A percentile compares a stretch with the other conserved stretches of the same genome.
phyloP scores from a whole-genome alignment of 1,140 invertebrate species.

The Panulirus ornatus region DNA sequence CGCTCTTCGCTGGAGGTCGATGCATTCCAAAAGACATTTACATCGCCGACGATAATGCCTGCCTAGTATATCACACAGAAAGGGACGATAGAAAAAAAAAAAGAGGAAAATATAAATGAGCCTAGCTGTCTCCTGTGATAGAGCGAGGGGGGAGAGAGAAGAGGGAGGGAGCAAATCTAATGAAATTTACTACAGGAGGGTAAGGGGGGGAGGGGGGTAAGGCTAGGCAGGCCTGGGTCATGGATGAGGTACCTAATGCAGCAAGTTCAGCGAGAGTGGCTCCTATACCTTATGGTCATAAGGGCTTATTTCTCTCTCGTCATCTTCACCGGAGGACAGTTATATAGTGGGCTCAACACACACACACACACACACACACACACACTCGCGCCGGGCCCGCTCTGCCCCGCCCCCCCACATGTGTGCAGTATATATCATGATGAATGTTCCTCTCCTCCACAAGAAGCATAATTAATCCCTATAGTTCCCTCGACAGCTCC shows the following conservation, averaged over 20 bases:
- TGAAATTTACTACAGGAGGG: conserved; percentile 40
- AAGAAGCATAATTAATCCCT: conserved; percentile 14
- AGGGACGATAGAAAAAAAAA: background rate
- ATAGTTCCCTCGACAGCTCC: background rate
- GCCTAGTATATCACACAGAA: background rate
- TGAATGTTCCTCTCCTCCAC: conserved; percentile 17
- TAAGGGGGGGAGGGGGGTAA: conserved; percentile 5
- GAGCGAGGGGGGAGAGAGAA: too few relatives aligned
- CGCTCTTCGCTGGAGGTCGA: too few relatives aligned
- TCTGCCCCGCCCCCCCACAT: too few relatives aligned
- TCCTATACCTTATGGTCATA: too few relatives aligned
- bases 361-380: too few relatives aligned
- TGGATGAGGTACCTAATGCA: too few relatives aligned
- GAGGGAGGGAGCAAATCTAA: conserved; percentile 38
- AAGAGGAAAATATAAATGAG: background rate
- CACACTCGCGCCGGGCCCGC: too few relatives aligned
- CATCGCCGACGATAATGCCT: too few relatives aligned
- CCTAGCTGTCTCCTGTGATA: conserved; percentile 11
- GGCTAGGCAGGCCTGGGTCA: too few relatives aligned
- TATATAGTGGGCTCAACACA: background rate
- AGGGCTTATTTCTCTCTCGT: background rate
- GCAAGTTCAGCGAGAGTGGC: too few relatives aligned
- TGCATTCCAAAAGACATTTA: too few relatives aligned
- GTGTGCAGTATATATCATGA: conserved; percentile 28
- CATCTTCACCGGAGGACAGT: background rate